These are phyloP conservation scores for Sepioteuthis lessoniana DNA, from an alignment of 2,888 invertebrate genomes.

Conservation along the genomic window DNA sequence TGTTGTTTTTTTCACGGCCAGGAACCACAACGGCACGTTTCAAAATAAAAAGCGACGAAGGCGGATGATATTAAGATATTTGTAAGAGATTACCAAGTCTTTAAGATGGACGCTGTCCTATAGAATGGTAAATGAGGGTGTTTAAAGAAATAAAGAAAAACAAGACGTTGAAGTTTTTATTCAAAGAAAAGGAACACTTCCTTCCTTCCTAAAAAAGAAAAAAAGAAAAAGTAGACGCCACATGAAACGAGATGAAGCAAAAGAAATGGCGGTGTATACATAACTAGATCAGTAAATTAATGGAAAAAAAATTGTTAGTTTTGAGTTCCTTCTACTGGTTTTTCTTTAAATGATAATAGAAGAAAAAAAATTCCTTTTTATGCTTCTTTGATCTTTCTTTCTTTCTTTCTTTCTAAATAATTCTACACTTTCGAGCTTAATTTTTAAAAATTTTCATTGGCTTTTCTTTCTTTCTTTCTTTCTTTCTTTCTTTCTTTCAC, in stretches of 20 bases:
- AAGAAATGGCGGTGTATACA: too few species aligned
- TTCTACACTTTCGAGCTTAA: too few species aligned
- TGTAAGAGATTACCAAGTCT: not conserved
- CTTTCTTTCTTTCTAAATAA: too few species aligned
- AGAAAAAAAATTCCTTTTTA: not conserved
- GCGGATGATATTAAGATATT: constrained; percentile 18
- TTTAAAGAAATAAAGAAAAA: not conserved
- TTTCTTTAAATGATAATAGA: not conserved
- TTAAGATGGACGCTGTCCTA: not conserved
- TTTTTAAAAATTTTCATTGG: too few species aligned
- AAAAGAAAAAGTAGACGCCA: too few species aligned
- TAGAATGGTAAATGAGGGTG: not conserved
- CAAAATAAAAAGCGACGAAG: not conserved
- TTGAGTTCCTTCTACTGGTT: not conserved
- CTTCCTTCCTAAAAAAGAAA: not conserved
- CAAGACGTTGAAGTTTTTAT: not conserved
- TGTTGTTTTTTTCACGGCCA: too few species aligned
- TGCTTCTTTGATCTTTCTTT: too few species aligned
- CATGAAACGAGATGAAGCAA: not conserved
- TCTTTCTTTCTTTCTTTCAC: too few species aligned
- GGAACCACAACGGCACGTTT: not conserved
- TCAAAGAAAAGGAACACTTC: not conserved
- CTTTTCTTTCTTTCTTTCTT: too few species aligned
- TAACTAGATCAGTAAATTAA: not conserved
- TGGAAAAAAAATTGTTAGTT: not conserved